Base-by-base conservation (phyloP, 2,888 invertebrate genomes). In the Escarpia spicata region DNA sequence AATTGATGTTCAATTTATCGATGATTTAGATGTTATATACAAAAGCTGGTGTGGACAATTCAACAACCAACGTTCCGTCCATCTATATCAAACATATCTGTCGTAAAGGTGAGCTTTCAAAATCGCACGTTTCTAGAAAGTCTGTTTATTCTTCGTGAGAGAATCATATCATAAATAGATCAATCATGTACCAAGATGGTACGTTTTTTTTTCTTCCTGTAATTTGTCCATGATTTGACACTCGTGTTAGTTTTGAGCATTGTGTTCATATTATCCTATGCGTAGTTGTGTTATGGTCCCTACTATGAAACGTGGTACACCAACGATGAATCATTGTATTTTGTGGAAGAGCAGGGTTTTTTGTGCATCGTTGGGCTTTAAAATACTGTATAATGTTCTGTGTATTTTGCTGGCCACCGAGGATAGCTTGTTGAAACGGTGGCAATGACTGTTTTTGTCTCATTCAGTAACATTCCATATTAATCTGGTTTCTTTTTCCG, bases 151-250 rank as follows among this genome's bases (percentile, higher is more conserved):
- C 75, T 26, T 75, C 75, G n/a, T 6, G 6, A 75, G 75, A 75
- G 75, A 26, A 26, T 75, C 75, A 75, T 75, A 75, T 75, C 75
- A 75, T 75, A 26, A 75, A 19, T 75, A 75, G 75, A 75, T 75
- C 75, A 75, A 75, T 75, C 6, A 6, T 26, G 26, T 26, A 75
- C 75, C 26, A 26, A 75, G 75, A 26, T 26, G 75, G 75, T 75
- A 75, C 26, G 75, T 3, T 75, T 75, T 75, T n/a, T 75, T 75
- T 75, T n/a, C n/a, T n/a, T n/a, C n/a, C 75, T 75, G 75, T 75
- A 75, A 75, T 75, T 75, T 75, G 75, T 75, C 75, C 75, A 75
- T 75, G 75, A 75, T 75, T 75, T 75, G 75, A 75, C 75, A 75
- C 19, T 75, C 26, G 19, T 75, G 26, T 75, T 75, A n/a, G n/a